Evolutionary conservation across 2,113 vertebrate species (phyloP).

Genomic region (Pteronura brasiliensis): DNA sequence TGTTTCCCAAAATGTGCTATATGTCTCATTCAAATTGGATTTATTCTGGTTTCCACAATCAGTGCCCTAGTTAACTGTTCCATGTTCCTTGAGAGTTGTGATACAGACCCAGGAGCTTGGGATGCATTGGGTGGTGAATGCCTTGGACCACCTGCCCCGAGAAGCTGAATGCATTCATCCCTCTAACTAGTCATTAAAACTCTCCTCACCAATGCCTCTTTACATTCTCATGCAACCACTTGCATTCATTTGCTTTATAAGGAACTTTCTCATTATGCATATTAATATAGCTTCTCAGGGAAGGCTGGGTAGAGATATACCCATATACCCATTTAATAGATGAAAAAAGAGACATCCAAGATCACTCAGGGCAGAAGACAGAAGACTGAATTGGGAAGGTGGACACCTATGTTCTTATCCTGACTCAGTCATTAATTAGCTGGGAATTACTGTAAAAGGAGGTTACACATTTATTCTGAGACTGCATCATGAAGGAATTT

Average conservation of each 20-base stretch:
- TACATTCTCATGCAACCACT: background rate
- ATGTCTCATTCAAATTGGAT: slow-evolving; percentile 71
- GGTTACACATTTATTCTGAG: background rate
- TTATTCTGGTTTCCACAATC: slow-evolving; percentile 65
- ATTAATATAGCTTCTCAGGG: background rate
- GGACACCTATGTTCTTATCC: background rate
- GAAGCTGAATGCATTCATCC: background rate
- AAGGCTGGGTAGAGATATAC: background rate
- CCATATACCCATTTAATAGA: background rate
- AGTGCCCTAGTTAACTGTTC: slow-evolving; percentile 67
- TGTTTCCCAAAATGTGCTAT: slow-evolving; percentile 73
- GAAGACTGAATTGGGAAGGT: background rate
- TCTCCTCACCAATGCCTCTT: background rate
- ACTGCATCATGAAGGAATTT: background rate
- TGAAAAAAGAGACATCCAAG: background rate
- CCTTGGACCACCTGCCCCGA: background rate
- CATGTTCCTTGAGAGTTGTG: background rate
- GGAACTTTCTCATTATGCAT: background rate
- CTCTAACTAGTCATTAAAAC: background rate
- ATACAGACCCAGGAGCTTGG: background rate
- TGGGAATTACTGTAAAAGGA: background rate
- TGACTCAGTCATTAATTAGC: background rate
- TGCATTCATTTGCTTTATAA: background rate
- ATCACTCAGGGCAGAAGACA: background rate
- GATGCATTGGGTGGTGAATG: background rate